phyloP scores from a whole-genome alignment of 2,113 vertebrate species.

The Paradoxurus hermaphroditus region DNA sequence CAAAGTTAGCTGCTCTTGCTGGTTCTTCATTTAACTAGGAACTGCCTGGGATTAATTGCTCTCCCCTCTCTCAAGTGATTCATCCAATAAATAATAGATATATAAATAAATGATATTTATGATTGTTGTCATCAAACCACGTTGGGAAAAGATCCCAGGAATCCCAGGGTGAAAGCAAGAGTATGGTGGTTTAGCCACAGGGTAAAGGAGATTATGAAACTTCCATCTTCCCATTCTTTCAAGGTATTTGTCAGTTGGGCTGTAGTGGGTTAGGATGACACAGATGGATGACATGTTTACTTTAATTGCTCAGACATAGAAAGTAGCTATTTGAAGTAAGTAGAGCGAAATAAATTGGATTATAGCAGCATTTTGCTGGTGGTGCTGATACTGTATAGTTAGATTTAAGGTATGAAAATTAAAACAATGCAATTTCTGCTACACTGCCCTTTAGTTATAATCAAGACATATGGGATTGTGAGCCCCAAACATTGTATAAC shows the following conservation, averaged over 20 bases:
- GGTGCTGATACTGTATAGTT: background rate
- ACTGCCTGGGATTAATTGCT: background rate
- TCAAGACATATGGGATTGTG: background rate
- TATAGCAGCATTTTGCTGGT: background rate
- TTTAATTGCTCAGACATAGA: background rate
- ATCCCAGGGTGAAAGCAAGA: background rate
- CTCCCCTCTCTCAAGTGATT: background rate
- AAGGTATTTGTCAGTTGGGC: too few species aligned
- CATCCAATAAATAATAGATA: background rate
- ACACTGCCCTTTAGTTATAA: background rate
- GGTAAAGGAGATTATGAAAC: background rate
- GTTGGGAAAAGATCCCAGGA: background rate
- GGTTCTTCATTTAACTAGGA: background rate
- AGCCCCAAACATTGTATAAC: background rate
- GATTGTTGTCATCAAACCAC: background rate
- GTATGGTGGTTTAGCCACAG: accelerated
- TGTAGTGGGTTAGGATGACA: background rate
- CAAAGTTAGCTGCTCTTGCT: background rate
- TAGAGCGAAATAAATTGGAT: background rate
- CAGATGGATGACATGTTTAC: background rate
- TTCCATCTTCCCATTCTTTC: background rate
- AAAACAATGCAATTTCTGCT: background rate
- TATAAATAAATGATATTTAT: background rate
- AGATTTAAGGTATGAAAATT: background rate
- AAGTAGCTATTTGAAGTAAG: background rate